phyloP scores from a whole-genome alignment of 2,888 invertebrate species.

The Heliconius aoede region DNA sequence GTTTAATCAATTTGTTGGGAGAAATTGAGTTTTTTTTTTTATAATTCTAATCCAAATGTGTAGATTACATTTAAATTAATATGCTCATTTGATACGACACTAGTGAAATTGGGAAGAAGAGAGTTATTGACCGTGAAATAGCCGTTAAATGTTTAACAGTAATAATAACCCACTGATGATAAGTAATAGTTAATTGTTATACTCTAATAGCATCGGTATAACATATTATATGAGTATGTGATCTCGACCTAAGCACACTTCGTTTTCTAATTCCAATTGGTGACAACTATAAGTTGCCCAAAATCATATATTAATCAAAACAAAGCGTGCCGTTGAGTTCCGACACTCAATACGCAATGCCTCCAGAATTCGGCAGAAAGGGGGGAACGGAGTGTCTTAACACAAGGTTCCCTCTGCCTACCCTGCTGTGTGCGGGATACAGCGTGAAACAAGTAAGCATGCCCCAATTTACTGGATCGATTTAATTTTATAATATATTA shows the following conservation, averaged over 20 bases:
- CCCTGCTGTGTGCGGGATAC: no score
- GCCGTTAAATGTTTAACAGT: neutral
- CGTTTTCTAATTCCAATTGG: slow-evolving; percentile 6
- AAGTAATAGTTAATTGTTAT: no score
- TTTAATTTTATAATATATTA: slow-evolving; percentile 61
- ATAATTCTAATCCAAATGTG: slow-evolving; percentile 29
- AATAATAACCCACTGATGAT: no score
- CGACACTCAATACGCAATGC: no score
- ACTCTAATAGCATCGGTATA: no score
- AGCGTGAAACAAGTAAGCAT: slow-evolving; percentile 55
- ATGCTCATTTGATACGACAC: slow-evolving; percentile 19
- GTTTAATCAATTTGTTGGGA: slow-evolving; percentile 35
- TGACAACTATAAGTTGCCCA: slow-evolving; percentile 21
- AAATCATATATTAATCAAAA: slow-evolving; percentile 30
- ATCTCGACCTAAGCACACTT: slow-evolving; percentile 9
- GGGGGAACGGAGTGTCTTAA: no score
- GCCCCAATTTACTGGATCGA: slow-evolving; percentile 71
- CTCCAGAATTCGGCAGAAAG: no score
- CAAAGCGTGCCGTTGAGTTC: no score
- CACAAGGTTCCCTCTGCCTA: no score
- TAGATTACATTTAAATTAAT: slow-evolving; percentile 33
- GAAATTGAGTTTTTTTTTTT: slow-evolving; percentile 29
- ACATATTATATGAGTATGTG: neutral
- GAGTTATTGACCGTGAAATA: slow-evolving; percentile 17
- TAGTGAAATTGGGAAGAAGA: neutral